A percentile compares a stretch with the other conserved stretches of the same genome.
These are phyloP conservation scores for Manis pentadactyla DNA, from an alignment of 2,797 vertebrate species.

Conservation along the genomic window DNA sequence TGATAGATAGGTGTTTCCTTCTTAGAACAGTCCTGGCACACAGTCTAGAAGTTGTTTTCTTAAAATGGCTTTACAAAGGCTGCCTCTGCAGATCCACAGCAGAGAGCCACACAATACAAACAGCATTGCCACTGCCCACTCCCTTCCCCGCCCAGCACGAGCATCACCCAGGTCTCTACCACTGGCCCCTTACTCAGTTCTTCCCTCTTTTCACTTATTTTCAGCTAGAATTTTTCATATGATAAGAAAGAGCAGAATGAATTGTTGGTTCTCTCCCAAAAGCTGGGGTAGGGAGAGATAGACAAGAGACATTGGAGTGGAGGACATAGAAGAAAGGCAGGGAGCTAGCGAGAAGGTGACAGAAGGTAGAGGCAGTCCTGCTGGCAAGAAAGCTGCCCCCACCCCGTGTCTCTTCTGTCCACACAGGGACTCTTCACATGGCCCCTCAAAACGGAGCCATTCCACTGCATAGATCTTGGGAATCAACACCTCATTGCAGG, in stretches of 20 bases:
- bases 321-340: background rate
- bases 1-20: background rate
- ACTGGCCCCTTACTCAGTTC: background rate
- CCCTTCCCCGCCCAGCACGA: fast-evolving
- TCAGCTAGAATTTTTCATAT: background rate
- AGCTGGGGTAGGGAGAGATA: background rate
- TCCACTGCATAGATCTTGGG: background rate
- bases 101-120: background rate
- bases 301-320: background rate
- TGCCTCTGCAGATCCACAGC: background rate
- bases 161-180: background rate
- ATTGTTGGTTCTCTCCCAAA: background rate
- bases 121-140: fast-evolving
- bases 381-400: background rate
- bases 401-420: background rate
- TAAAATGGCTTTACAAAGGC: background rate
- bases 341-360: background rate
- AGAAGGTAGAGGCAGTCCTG: background rate
- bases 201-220: background rate
- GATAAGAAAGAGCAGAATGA: conserved; percentile 10
- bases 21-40: background rate
- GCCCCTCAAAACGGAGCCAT: background rate
- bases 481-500: background rate
- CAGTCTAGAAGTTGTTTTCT: background rate
- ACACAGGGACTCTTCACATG: background rate